Base-by-base conservation (phyloP, 2,797 vertebrate genomes). In the Anomalospiza imberbis region DNA sequence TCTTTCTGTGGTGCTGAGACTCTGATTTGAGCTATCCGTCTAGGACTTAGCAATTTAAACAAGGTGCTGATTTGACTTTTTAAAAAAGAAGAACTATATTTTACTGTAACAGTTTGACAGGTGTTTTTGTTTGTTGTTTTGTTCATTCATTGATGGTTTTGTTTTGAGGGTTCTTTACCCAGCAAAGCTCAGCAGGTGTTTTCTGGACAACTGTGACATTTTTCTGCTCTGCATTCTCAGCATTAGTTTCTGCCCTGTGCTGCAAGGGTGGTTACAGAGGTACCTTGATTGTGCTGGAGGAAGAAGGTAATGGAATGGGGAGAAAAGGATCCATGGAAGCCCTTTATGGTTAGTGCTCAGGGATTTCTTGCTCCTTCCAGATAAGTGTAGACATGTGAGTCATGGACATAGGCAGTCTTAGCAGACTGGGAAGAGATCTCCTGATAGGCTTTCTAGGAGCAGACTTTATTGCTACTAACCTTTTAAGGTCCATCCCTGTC, bases 41-140 rank as follows among this genome's bases (percentile, higher is more conserved):
- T 28, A 48, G 29, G 70, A 89, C 44, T 76, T 51, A 53, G 54
- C 31, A 55, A 12, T 60, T 51, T 45, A 50, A 94, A 65, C 10
- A 58, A 83, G 83, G 71, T 84, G 80, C 71, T 93, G 51, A 55
- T 72, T 61, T 73, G 32, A 72, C 38, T 75, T 61, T 3, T 18
- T 1, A 3, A 29, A 32, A 90, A 74, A 42, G 2, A 2, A n/a
- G n/a, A n/a, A n/a, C 16, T 87, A 0, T 53, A 25, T 88, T 73
- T 81, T 77, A 47, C 68, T 77, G 34, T 44, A 85, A 50, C 24
- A 22, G 14, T 58, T 82, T 72, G 17, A n/a, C 63, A 29, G 28
- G 17, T 57, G 9, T 32, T 72, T 44, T 60, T 40, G 32, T 62
- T 62, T 12, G 6, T 26, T 38, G 50, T 61, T 87, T 61, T 87